These are phyloP conservation scores for Brachypteracias leptosomus DNA, from an alignment of 2,113 vertebrate species.

Conservation along the genomic window DNA sequence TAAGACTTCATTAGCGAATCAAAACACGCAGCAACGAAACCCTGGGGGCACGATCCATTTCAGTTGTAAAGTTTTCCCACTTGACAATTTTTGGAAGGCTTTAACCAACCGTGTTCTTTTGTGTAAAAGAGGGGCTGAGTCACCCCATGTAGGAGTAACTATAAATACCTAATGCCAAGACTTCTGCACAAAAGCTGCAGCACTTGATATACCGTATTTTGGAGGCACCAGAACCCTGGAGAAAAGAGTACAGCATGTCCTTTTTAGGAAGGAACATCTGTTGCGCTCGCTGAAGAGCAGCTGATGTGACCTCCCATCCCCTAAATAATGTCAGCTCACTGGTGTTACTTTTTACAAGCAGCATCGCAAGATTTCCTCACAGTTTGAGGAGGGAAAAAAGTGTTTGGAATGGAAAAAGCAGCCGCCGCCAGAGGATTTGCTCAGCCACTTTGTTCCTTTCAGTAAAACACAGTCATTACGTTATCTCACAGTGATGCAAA, in stretches of 20 bases:
- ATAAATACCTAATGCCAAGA: not conserved
- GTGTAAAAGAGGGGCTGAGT: not conserved
- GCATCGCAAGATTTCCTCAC: not conserved
- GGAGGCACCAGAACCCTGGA: not conserved
- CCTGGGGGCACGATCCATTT: not conserved
- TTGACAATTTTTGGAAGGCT: constrained; percentile 12
- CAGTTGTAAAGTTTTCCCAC: not conserved
- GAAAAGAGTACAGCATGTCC: not conserved
- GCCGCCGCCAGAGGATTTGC: not conserved
- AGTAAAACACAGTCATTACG: not conserved
- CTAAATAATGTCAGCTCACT: not conserved
- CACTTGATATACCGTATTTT: not conserved
- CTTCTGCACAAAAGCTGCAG: not conserved
- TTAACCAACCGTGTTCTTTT: not conserved
- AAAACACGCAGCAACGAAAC: not conserved
- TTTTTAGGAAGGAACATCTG: constrained; percentile 35
- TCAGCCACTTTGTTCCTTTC: constrained; percentile 8
- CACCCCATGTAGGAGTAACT: not conserved
- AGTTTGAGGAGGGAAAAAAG: not conserved
- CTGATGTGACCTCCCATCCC: not conserved
- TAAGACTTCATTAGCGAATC: not conserved
- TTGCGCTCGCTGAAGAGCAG: not conserved
- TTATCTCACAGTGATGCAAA: constrained; percentile 31
- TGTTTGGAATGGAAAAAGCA: constrained; percentile 33
- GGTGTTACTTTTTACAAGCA: constrained; percentile 27